Evolutionary conservation across 2,113 vertebrate species (phyloP).

Genomic region (Reinhardtius hippoglossoides): DNA sequence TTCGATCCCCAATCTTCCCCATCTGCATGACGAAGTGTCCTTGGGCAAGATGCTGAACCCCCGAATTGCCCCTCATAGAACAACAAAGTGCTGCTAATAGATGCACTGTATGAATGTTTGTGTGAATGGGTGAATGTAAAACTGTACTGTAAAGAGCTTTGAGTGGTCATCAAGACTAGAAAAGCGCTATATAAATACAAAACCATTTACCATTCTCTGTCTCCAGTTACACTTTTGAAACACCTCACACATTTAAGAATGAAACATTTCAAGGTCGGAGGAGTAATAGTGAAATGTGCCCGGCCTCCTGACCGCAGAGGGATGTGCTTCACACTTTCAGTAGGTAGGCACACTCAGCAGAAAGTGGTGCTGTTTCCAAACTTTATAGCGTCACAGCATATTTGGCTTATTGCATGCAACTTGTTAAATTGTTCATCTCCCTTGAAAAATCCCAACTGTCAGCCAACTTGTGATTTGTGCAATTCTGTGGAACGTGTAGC

Average conservation of each 20-base stretch:
- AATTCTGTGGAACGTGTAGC: not conserved
- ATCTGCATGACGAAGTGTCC: too few species aligned
- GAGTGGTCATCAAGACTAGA: too few species aligned
- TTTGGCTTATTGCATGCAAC: not conserved
- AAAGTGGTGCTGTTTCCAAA: not conserved
- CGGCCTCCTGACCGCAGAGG: not conserved
- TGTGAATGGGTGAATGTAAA: too few species aligned
- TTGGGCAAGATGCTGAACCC: too few species aligned
- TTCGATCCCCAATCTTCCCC: too few species aligned
- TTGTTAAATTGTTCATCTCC: not conserved
- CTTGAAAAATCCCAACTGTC: not conserved
- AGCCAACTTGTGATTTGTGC: not conserved
- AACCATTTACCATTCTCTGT: too few species aligned
- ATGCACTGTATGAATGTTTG: too few species aligned
- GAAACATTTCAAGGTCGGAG: not conserved
- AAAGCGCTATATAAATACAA: too few species aligned
- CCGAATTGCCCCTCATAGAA: too few species aligned
- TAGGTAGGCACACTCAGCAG: not conserved
- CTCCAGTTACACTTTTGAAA: not conserved
- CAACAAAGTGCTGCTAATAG: too few species aligned
- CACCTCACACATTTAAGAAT: not conserved
- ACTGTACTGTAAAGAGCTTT: too few species aligned
- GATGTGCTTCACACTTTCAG: not conserved
- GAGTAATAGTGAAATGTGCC: not conserved
- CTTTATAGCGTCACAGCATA: not conserved